Evolutionary conservation across 2,888 invertebrate species (phyloP), one percentile per base, ranked within the genome.

Genomic region (Rhagonycha fulva): DNA sequence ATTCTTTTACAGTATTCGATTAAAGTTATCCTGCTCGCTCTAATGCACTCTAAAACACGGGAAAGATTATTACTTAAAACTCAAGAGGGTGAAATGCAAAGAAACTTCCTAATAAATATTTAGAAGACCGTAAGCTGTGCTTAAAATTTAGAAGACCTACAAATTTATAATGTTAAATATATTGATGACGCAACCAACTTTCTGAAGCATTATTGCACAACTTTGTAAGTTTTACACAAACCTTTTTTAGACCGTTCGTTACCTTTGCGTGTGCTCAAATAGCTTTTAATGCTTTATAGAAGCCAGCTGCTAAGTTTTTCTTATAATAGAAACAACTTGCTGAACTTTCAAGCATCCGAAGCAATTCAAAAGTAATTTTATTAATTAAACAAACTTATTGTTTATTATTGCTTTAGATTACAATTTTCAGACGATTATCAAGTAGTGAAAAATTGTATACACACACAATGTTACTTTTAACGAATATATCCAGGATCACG

Each of bases 21-120:
- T 76, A 76, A 72, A 73, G 32, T 68, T 68, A 62, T 74, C 76
- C 68, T 72, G 67, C 71, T 77, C 71, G 62, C 72, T 70, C 70
- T 75, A 76, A 76, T 78, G 76, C 71, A 72, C 78, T 78, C 72
- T 75, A 72, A 75, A 78, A 75, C 70, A 74, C 75, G 76, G 72
- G 76, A 70, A 71, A 76, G 74, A 74, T 76, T 78, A 75, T 78
- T 79, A 78, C 76, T 78, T 78, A 78, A 78, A 78, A 78, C 78
- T 79, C 75, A 66, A 71, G 78, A 78, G 79, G 79, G 79, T 74
- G 78, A 79, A 79, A 76, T 76, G 79, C 70, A 78, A 79, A 79
- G 76, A 77, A 76, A 79, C 77, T 75, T 75, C 75, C 79, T 79
- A 79, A 79, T 79, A 79, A 76, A 77, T 75, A 76, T 77, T 77